A percentile compares a stretch with the other conserved stretches of the same genome.
These are phyloP conservation scores for Unio delphinus DNA, from an alignment of 2,888 invertebrate species.

Conservation along the genomic window DNA sequence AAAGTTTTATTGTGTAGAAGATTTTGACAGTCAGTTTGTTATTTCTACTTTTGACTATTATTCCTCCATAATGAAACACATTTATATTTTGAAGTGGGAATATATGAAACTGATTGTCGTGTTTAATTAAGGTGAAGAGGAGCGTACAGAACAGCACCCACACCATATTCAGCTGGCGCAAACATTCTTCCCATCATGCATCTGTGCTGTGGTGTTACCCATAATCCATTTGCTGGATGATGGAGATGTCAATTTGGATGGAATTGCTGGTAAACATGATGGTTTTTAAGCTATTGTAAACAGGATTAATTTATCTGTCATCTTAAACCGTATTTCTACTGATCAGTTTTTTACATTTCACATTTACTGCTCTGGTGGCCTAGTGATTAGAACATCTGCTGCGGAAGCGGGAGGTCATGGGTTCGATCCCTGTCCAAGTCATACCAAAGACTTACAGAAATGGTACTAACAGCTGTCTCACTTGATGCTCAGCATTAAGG, in stretches of 20 bases:
- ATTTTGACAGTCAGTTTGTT: too few species aligned
- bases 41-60: too few species aligned
- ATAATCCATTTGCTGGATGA: constrained; percentile 96
- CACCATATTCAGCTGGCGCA: constrained; percentile 83
- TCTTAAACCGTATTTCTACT: not conserved
- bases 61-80: too few species aligned
- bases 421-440: too few species aligned
- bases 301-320: not conserved
- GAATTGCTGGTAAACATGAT: constrained; percentile 76
- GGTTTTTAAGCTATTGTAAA: not conserved
- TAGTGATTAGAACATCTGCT: too few species aligned
- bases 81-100: too few species aligned
- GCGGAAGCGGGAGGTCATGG: too few species aligned
- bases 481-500: too few species aligned
- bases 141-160: constrained; percentile 65
- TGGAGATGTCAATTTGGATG: constrained; percentile 93
- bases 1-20: too few species aligned
- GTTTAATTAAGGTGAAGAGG: constrained; percentile 59
- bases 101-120: not conserved
- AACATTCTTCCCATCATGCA: constrained; percentile 94
- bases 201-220: constrained; percentile 95
- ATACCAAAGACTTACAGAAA: too few species aligned
- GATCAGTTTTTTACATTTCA: not conserved
- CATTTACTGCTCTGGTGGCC: not conserved
- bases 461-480: too few species aligned